Percentiles rank a stretch among this genome's conserved stretches.
phyloP scores from a whole-genome alignment of 2,888 invertebrate species.

The Thymelicus acteon region DNA sequence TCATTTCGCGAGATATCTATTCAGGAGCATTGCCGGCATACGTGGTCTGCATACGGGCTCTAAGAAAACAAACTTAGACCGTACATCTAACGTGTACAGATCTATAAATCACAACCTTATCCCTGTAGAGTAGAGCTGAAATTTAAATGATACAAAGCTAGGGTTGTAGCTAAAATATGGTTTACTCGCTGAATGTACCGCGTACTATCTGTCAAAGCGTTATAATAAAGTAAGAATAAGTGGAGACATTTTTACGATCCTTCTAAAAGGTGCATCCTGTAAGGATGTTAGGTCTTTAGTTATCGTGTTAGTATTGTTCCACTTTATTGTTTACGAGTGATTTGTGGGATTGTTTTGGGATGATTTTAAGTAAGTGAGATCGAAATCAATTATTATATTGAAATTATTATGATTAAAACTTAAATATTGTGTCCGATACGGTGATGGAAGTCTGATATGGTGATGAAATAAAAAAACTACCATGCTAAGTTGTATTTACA shows the following conservation, averaged over 20 bases:
- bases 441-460: too few species aligned
- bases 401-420: too few species aligned
- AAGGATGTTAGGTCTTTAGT: slow-evolving; percentile 27
- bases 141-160: slow-evolving; percentile 37
- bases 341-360: neutral
- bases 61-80: slow-evolving; percentile 39
- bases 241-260: slow-evolving; percentile 59
- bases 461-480: too few species aligned
- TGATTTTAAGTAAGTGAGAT: neutral
- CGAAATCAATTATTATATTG: too few species aligned
- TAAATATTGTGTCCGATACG: too few species aligned
- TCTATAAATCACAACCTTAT: slow-evolving; percentile 19
- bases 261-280: slow-evolving; percentile 46
- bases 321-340: neutral
- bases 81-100: slow-evolving; percentile 1
- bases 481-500: too few species aligned
- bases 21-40: slow-evolving; percentile 72
- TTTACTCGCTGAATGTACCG: slow-evolving; percentile 61
- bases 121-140: slow-evolving; percentile 37
- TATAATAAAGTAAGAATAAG: slow-evolving; percentile 68
- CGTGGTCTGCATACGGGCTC: slow-evolving; percentile 71
- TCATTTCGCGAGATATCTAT: slow-evolving; percentile 79
- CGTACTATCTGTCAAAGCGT: slow-evolving; percentile 68
- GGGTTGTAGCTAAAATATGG: slow-evolving; percentile 34
- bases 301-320: neutral